These are phyloP conservation scores for Clostera curtula DNA, from an alignment of 2,888 invertebrate genomes.

Conservation along the genomic window DNA sequence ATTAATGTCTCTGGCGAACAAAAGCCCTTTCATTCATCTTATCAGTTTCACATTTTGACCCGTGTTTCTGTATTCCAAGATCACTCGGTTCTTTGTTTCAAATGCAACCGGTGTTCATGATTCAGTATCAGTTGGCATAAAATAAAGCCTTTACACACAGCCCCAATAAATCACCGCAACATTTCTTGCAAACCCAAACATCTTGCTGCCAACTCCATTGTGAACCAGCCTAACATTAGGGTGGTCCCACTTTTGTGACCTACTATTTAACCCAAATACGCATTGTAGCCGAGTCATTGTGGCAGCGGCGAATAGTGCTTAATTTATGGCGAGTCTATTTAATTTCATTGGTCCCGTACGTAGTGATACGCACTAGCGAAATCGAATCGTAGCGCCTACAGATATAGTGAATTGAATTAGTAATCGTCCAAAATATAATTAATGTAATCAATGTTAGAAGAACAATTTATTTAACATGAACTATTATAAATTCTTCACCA, in stretches of 20 bases:
- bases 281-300: conserved; percentile 44
- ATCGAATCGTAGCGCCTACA: too few species aligned
- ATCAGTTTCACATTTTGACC: not conserved
- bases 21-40: conserved; percentile 1
- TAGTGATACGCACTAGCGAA: too few species aligned
- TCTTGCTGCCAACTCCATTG: conserved; percentile 32
- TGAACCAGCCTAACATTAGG: conserved; percentile 45
- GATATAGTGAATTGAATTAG: too few species aligned
- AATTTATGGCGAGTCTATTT: conserved; percentile 66
- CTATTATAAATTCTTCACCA: too few species aligned
- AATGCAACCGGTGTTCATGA: not conserved
- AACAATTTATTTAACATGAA: too few species aligned
- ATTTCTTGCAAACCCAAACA: conserved; percentile 25
- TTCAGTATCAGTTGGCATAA: too few species aligned
- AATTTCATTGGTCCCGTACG: conserved; percentile 66
- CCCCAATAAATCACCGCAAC: conserved; percentile 34
- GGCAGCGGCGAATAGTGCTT: conserved; percentile 43
- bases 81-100: not conserved
- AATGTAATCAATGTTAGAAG: too few species aligned
- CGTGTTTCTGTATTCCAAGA: not conserved
- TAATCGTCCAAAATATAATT: too few species aligned
- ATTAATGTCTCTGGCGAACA: too few species aligned
- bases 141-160: conserved; percentile 8
- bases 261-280: conserved; percentile 53
- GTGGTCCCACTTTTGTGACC: conserved; percentile 49